Evolutionary conservation across 2,888 invertebrate species (phyloP).

Genomic region (Hirtodrosophila alboralis): DNA sequence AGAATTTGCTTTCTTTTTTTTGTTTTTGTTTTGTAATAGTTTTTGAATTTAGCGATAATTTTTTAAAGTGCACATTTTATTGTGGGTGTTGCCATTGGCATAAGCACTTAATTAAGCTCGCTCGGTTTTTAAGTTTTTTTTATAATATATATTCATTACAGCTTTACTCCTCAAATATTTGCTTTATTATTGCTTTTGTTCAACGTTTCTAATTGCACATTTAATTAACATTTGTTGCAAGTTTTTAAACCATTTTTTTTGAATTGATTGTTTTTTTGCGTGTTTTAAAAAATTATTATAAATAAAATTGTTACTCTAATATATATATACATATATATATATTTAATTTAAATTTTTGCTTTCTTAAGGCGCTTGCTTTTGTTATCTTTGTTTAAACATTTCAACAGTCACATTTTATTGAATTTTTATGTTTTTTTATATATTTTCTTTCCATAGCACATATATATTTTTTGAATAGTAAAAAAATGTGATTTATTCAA

Average conservation of each 20-base stretch:
- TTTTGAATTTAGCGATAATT: conserved; percentile 20
- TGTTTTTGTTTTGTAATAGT: no score
- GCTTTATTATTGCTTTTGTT: conserved; percentile 49
- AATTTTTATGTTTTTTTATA: background rate
- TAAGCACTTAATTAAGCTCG: conserved; percentile 49
- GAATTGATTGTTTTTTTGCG: conserved; percentile 60
- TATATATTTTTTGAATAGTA: background rate
- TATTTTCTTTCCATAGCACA: conserved; percentile 5
- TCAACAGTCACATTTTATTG: conserved; percentile 18
- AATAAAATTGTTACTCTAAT: conserved; percentile 20
- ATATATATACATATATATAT: no score
- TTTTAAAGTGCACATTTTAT: conserved; percentile 12
- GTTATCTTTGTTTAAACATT: conserved; percentile 28
- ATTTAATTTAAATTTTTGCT: conserved; percentile 13
- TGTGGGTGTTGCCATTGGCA: conserved; percentile 18
- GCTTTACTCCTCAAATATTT: conserved; percentile 22
- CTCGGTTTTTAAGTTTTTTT: conserved; percentile 14
- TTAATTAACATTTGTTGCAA: conserved; percentile 70
- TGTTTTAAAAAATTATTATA: conserved; percentile 34
- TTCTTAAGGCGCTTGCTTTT: conserved; percentile 33
- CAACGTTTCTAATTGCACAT: conserved; percentile 66
- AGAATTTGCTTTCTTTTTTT: conserved; percentile 11
- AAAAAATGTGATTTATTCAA: no score
- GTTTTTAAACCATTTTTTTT: no score
- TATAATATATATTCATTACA: no score